Evolutionary conservation across 2,113 vertebrate genomes (phyloP).

Genomic region (Paradisaea rubra): DNA sequence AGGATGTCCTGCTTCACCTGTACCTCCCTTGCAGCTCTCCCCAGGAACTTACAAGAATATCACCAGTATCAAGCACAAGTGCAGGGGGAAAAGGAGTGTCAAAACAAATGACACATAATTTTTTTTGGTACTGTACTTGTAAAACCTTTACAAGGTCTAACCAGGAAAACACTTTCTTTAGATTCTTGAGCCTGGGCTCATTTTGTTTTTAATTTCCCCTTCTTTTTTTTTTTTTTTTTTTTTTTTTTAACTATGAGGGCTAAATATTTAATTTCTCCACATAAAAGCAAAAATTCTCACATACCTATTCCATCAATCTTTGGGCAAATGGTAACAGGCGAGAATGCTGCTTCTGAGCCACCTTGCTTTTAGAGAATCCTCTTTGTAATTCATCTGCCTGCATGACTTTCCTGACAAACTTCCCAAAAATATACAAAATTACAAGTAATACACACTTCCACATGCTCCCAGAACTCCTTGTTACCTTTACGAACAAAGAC

Average conservation of each 20-base stretch:
- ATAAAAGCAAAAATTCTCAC: not conserved
- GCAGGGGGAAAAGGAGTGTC: fast-evolving
- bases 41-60: not conserved
- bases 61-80: not conserved
- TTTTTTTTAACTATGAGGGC: not conserved
- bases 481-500: not conserved
- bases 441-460: not conserved
- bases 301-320: not conserved
- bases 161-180: not conserved
- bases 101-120: not conserved
- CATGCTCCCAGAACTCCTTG: not conserved
- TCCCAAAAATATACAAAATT: not conserved
- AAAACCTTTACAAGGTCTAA: not conserved
- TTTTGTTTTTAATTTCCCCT: not conserved
- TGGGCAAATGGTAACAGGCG: not conserved
- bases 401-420: not conserved
- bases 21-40: not conserved
- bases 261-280: not conserved
- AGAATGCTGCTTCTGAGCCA: not conserved
- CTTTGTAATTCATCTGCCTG: not conserved
- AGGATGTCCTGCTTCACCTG: not conserved
- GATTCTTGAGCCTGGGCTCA: not conserved
- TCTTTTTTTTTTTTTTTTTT: not conserved
- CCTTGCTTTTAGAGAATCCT: not conserved
- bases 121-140: not conserved